Evolutionary conservation across 2,888 invertebrate genomes (phyloP).

Genomic region (Drosophila neoperkinsi): DNA sequence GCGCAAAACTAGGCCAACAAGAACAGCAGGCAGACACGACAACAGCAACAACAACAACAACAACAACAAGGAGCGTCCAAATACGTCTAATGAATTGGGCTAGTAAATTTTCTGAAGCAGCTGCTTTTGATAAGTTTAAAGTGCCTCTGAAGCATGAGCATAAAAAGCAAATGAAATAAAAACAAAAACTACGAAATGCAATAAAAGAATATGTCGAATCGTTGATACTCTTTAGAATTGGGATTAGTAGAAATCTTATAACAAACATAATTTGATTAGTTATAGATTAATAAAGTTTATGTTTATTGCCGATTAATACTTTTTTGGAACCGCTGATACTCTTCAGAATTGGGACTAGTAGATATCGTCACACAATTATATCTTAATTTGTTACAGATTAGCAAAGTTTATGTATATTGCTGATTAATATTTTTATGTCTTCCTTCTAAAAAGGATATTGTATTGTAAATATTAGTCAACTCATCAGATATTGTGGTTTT

Average conservation of each 20-base stretch:
- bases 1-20: constrained; percentile 65
- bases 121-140: constrained; percentile 71
- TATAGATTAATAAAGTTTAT: neutral
- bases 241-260: neutral
- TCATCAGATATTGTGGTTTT: neutral
- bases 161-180: constrained; percentile 37
- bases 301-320: neutral
- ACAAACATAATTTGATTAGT: neutral
- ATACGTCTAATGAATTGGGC: constrained; percentile 71
- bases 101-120: constrained; percentile 59
- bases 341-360: neutral
- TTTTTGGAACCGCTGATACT: constrained; percentile 12
- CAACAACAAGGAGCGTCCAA: constrained; percentile 38
- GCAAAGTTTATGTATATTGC: neutral
- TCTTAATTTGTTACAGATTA: neutral
- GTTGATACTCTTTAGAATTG: constrained; percentile 7
- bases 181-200: constrained; percentile 14
- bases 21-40: constrained; percentile 10
- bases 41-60: constrained; percentile 34
- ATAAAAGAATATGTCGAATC: constrained; percentile 26
- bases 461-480: neutral
- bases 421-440: neutral
- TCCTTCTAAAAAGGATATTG: neutral
- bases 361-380: neutral
- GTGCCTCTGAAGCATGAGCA: constrained; percentile 47